phyloP scores from a whole-genome alignment of 2,113 vertebrate genomes.

The Tenrec ecaudatus region DNA sequence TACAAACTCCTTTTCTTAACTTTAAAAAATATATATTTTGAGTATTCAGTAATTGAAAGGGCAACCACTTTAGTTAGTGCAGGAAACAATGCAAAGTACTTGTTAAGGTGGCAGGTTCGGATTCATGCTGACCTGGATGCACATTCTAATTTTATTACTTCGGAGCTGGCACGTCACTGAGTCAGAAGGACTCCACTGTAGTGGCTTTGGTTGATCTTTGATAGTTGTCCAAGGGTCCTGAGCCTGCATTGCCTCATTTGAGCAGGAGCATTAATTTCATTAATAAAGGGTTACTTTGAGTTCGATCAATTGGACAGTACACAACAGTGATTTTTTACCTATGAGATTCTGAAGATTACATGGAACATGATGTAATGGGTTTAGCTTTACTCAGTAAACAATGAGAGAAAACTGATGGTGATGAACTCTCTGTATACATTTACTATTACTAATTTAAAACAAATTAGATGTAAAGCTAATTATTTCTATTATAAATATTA shows the following conservation, averaged over 20 bases:
- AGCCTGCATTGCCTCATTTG: no score
- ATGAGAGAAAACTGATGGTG: not conserved
- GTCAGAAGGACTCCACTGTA: no score
- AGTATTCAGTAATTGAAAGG: conserved; percentile 30
- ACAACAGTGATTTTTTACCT: not conserved
- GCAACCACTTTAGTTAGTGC: not conserved
- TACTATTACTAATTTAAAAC: conserved; percentile 20
- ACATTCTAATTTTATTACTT: conserved; percentile 34
- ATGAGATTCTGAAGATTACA: not conserved
- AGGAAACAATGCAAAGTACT: conserved; percentile 2
- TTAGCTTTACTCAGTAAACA: conserved; percentile 17
- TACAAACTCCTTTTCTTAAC: no score
- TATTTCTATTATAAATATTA: not conserved
- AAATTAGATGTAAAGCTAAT: no score
- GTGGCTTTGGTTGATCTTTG: no score
- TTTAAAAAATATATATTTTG: not conserved
- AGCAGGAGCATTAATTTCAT: not conserved
- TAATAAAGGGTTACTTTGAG: not conserved
- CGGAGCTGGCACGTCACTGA: not conserved
- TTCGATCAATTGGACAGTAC: not conserved
- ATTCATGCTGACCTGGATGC: not conserved
- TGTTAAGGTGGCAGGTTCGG: conserved; percentile 29
- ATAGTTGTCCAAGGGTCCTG: no score
- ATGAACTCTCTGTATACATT: not conserved
- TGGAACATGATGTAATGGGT: conserved; percentile 36